These are phyloP conservation scores for Omphaloscelis lunosa DNA, from an alignment of 2,888 invertebrate genomes.

Conservation along the genomic window DNA sequence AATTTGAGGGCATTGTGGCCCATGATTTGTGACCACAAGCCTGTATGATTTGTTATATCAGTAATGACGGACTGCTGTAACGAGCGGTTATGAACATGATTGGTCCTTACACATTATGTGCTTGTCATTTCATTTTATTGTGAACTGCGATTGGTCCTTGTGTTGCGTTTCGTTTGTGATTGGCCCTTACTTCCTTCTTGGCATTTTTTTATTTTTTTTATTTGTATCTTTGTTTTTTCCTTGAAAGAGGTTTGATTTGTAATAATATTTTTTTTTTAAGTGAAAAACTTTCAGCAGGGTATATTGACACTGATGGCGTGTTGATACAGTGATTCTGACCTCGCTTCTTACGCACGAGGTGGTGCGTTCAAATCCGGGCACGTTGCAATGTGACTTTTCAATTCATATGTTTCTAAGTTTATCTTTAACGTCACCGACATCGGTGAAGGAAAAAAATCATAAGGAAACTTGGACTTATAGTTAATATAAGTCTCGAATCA, in stretches of 20 bases:
- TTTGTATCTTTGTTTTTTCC: conserved; percentile 42
- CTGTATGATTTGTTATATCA: conserved; percentile 57
- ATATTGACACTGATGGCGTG: neutral
- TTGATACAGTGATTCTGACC: neutral
- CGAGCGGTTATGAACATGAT: conserved; percentile 58
- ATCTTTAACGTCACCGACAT: neutral
- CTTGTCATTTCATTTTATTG: conserved; percentile 50
- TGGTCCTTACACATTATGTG: conserved; percentile 57
- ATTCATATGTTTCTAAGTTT: neutral
- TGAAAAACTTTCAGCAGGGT: neutral
- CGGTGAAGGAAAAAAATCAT: neutral
- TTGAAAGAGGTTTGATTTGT: neutral
- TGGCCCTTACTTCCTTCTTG: conserved; percentile 32
- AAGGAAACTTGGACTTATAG: too few species aligned
- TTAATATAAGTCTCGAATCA: neutral
- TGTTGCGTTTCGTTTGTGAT: conserved; percentile 38
- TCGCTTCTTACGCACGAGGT: neutral
- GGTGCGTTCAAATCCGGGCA: neutral
- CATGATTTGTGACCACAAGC: conserved; percentile 48
- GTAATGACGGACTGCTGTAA: conserved; percentile 53
- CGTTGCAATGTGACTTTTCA: neutral
- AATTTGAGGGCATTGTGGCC: conserved; percentile 35
- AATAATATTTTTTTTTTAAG: neutral
- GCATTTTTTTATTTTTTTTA: conserved; percentile 20
- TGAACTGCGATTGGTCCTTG: conserved; percentile 42